phyloP scores from a whole-genome alignment of 1,140 invertebrate species.

The Neotoxoptera formosana region DNA sequence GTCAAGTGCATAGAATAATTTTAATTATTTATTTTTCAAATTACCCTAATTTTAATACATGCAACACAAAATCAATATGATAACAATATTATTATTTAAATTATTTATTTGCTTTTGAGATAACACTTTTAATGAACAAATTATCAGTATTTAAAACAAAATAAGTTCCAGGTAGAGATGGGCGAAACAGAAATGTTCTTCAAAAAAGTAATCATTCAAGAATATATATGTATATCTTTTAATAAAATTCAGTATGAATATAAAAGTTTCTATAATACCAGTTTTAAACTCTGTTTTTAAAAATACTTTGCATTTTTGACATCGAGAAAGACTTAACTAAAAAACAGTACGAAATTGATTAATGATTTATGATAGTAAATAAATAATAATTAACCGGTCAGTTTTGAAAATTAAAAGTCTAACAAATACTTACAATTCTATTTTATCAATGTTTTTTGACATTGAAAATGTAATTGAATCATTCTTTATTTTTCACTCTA shows the following conservation, averaged over 20 bases:
- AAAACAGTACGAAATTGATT: background rate
- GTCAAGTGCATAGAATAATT: background rate
- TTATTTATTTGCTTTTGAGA: background rate
- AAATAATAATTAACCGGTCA: background rate
- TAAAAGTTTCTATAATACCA: background rate
- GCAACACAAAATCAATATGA: background rate
- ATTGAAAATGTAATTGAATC: background rate
- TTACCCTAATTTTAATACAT: background rate
- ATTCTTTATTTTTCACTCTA: background rate
- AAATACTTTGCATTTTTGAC: background rate
- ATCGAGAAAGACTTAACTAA: background rate
- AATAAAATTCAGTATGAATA: background rate
- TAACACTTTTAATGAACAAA: background rate
- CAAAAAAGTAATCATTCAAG: background rate
- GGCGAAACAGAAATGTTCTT: background rate
- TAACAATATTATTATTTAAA: background rate
- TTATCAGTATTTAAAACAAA: background rate
- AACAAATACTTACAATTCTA: background rate
- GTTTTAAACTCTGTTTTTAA: background rate
- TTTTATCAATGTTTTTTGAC: too few species aligned
- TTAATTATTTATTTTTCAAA: background rate
- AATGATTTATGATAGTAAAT: background rate
- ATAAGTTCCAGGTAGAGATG: background rate
- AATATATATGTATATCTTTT: too few species aligned
- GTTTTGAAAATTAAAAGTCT: background rate